Percentiles rank a stretch among this genome's conserved stretches.
These are phyloP conservation scores for Xenopus petersii DNA, from an alignment of 2,797 vertebrate species.

Conservation along the genomic window DNA sequence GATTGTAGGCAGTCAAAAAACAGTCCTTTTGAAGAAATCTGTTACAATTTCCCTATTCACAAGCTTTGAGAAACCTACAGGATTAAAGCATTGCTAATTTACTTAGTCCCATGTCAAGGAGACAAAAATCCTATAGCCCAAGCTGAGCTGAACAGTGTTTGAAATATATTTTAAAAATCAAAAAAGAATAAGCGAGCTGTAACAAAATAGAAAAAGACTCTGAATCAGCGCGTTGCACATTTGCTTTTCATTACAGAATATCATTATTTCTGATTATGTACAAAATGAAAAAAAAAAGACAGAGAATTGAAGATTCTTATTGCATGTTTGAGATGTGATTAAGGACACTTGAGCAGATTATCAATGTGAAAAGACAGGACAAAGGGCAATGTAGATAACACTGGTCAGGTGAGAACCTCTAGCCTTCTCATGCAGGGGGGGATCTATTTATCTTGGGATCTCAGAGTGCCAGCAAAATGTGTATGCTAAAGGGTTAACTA, in stretches of 20 bases:
- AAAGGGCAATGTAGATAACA: conserved; percentile 26
- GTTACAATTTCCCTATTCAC: conserved; percentile 24
- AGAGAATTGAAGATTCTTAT: conserved; percentile 28
- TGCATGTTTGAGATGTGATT: conserved; percentile 32
- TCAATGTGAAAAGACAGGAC: conserved; percentile 33
- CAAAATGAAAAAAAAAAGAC: background rate
- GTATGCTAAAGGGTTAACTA: background rate
- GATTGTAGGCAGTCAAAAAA: conserved; percentile 1
- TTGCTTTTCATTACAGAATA: background rate
- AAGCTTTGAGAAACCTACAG: conserved; percentile 20
- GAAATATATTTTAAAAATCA: background rate
- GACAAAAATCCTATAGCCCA: background rate
- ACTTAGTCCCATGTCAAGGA: background rate
- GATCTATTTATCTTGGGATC: background rate
- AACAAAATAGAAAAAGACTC: background rate
- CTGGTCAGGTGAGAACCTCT: conserved; percentile 33
- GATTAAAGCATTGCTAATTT: conserved; percentile 14
- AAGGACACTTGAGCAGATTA: conserved; percentile 39
- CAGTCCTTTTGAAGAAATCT: conserved; percentile 25
- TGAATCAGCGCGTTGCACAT: background rate
- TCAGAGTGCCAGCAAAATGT: background rate
- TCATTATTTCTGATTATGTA: background rate
- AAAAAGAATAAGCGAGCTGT: background rate
- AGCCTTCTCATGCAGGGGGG: conserved; percentile 12
- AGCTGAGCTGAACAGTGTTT: background rate